Percentiles rank a stretch among this genome's conserved stretches.
These are phyloP conservation scores for Hipparchia sbordonii DNA, from an alignment of 2,888 invertebrate genomes.

Conservation along the genomic window DNA sequence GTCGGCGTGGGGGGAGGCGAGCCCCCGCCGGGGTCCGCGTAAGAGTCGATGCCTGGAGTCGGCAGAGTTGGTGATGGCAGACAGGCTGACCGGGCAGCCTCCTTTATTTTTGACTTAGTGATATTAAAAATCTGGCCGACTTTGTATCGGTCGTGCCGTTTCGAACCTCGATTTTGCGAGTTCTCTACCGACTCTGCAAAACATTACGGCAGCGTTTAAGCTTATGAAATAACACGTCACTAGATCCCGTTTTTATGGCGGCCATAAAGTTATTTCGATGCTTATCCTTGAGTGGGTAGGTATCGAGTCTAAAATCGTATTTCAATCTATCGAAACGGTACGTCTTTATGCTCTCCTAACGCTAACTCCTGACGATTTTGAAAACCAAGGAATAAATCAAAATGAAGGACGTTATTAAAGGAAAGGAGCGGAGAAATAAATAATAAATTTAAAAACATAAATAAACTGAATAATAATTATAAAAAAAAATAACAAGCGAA, in stretches of 20 bases:
- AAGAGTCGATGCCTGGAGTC: constrained; percentile 74
- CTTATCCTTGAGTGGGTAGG: constrained; percentile 45
- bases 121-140: constrained; percentile 47
- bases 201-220: constrained; percentile 44
- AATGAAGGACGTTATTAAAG: constrained; percentile 59
- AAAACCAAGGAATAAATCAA: constrained; percentile 46
- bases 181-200: constrained; percentile 48
- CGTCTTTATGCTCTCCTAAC: constrained; percentile 21
- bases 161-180: constrained; percentile 44
- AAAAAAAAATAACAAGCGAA: constrained; percentile 73
- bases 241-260: constrained; percentile 39
- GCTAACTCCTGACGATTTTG: constrained; percentile 51
- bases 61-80: constrained; percentile 50
- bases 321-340: constrained; percentile 36
- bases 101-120: constrained; percentile 49
- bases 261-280: constrained; percentile 51
- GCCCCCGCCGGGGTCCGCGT: constrained; percentile 76
- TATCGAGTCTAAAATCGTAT: constrained; percentile 34
- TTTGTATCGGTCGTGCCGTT: constrained; percentile 42
- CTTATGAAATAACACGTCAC: constrained; percentile 36
- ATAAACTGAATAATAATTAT: constrained; percentile 58
- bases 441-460: constrained; percentile 56
- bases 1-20: constrained; percentile 76
- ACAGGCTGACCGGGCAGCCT: constrained; percentile 50
- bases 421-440: constrained; percentile 61